Evolutionary conservation across 2,113 vertebrate genomes (phyloP).

Genomic region (Caloenas nicobarica): DNA sequence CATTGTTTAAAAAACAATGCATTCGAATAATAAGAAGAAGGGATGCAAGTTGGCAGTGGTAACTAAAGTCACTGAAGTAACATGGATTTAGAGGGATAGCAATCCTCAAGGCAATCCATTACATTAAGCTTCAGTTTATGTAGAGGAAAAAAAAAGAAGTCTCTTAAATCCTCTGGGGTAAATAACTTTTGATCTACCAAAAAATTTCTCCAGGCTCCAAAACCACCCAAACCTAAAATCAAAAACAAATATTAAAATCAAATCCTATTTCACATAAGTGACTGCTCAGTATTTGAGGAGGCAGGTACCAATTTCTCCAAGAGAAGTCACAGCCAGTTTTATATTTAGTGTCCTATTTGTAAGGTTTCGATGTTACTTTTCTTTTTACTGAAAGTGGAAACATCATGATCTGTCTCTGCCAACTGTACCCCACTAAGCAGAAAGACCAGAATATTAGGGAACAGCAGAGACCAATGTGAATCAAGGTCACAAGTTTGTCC

Average conservation of each 20-base stretch:
- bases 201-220: neutral
- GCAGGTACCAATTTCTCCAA: neutral
- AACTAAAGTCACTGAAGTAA: conserved; percentile 26
- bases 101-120: neutral
- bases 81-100: neutral
- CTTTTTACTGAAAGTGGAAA: neutral
- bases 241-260: neutral
- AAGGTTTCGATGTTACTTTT: neutral
- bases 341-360: neutral
- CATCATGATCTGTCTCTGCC: neutral
- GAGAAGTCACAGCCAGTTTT: neutral
- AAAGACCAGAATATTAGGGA: neutral
- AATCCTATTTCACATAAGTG: neutral
- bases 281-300: neutral
- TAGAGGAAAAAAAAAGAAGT: neutral
- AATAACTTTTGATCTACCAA: neutral
- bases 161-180: neutral
- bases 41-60: neutral
- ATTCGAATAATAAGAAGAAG: neutral
- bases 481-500: neutral
- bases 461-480: neutral
- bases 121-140: neutral
- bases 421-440: neutral
- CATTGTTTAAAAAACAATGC: conserved; percentile 21
- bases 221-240: neutral